Evolutionary conservation across 1,140 invertebrate species (phyloP), one percentile per base, ranked within the genome.

Genomic region (Formica selysi): DNA sequence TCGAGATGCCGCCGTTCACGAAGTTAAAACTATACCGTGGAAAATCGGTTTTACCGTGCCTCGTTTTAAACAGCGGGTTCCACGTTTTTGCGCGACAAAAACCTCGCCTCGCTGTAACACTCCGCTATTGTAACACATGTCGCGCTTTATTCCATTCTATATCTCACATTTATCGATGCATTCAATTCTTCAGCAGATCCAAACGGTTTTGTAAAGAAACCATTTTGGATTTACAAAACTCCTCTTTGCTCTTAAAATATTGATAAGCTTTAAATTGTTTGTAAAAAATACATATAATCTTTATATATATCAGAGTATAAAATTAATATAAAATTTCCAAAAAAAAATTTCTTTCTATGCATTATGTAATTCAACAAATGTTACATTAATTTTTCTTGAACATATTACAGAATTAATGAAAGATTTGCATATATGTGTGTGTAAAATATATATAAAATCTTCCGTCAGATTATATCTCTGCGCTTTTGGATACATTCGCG

Each of bases 1-100:
- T 10, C 59, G 38, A 38, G 44, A 36, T 54, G 79, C 36, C 36
- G 48, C 48, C 32, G 44, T 32, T 51, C 65, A 48, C 54, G 5
- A 73, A 83, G 54, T 83, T 83, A 61, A 83, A 83, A 83, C 68
- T 73, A 44, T 73, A 73, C 79, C 68, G 79, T 83, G 54, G 68
- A 83, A 83, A 83, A 83, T 83, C 68, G 54, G 26, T 73, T 73
- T 83, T 61, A 36, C 26, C 38, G 54, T 73, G 54, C 19, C 68
- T 83, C 54, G 79, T 73, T 83, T 51, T 83, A 61, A 83, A 83
- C 57, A 61, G 41, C 67, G 32, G 57, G 36, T 83, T 68, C 54
- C 79, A 73, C 67, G 79, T 83, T 83, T 73, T 83, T 73, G 68
- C 68, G 38, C 67, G 79, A 44, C 22, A 59, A 67, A 67, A 38